Evolutionary conservation across 2,888 invertebrate species (phyloP).

Genomic region (Ormyrus thymus): DNA sequence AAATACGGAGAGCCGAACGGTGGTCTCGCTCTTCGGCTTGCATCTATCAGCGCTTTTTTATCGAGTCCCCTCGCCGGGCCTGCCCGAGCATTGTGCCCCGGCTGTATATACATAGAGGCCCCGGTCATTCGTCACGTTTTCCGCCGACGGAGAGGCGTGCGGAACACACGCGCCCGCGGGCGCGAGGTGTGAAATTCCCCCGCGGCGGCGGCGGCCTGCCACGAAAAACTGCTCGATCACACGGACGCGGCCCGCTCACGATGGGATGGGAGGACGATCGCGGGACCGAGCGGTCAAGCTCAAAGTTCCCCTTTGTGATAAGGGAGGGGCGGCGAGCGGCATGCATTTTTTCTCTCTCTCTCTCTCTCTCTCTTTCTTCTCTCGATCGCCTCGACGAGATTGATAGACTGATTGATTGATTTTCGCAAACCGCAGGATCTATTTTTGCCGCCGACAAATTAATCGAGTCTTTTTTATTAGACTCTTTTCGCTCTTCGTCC

Average conservation of each 20-base stretch:
- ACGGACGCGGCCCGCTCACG: slow-evolving; percentile 24
- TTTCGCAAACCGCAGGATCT: too few relatives aligned
- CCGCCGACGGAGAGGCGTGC: slow-evolving; percentile 56
- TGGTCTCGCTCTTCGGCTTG: slow-evolving; percentile 55
- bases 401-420: too few relatives aligned
- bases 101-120: too few relatives aligned
- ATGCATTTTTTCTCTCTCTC: too few relatives aligned
- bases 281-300: neutral
- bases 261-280: slow-evolving; percentile 33
- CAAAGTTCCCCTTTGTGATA: neutral
- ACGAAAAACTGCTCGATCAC: slow-evolving; percentile 59
- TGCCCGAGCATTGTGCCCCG: too few relatives aligned
- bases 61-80: slow-evolving; percentile 61
- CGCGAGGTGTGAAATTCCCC: slow-evolving; percentile 61
- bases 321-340: too few relatives aligned
- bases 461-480: too few relatives aligned
- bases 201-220: slow-evolving; percentile 52
- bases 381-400: too few relatives aligned
- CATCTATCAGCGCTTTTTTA: slow-evolving; percentile 64
- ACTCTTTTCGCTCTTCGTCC: too few relatives aligned
- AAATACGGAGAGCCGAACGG: slow-evolving; percentile 55
- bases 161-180: slow-evolving; percentile 61
- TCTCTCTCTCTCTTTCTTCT: too few relatives aligned
- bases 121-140: slow-evolving; percentile 66
- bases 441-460: too few relatives aligned